Conservation (phyloP, 1,140 invertebrate genomes). For the Drosophila elegans region DNA sequence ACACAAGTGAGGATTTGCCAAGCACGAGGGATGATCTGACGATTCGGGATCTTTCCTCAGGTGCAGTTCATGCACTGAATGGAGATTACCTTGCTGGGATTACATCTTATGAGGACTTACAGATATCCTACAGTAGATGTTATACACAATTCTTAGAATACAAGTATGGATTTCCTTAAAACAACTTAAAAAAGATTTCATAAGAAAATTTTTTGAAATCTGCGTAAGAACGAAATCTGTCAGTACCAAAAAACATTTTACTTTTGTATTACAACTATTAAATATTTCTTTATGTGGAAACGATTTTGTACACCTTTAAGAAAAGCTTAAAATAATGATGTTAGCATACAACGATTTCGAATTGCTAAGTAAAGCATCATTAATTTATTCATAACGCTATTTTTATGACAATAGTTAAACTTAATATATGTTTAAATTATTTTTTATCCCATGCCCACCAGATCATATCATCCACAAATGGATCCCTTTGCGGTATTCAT, state of each 20-base stretch:
- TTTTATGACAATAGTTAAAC: not conserved
- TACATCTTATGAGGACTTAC: not conserved
- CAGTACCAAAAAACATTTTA: too few relatives aligned
- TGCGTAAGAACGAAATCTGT: too few relatives aligned
- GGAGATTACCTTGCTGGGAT: constrained; percentile 5
- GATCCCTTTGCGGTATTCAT: constrained; percentile 7
- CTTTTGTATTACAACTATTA: too few relatives aligned
- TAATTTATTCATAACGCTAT: too few relatives aligned
- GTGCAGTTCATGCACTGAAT: not conserved
- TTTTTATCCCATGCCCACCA: not conserved
- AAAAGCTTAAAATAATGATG: too few relatives aligned
- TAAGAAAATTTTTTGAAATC: too few relatives aligned
- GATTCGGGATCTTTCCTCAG: constrained; percentile 1
- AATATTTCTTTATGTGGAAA: too few relatives aligned
- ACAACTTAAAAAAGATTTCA: too few relatives aligned
- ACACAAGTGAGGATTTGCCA: constrained; percentile 34
- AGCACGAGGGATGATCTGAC: constrained; percentile 34
- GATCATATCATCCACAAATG: not conserved
- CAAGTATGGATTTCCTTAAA: too few relatives aligned
- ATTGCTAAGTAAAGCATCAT: too few relatives aligned
- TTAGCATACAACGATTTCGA: too few relatives aligned
- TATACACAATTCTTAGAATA: not conserved
- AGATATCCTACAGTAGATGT: not conserved
- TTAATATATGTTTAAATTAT: not conserved
- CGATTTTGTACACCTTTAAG: too few relatives aligned